Evolutionary conservation across 1,140 invertebrate genomes (phyloP).

Genomic region (Goniozus legneri): DNA sequence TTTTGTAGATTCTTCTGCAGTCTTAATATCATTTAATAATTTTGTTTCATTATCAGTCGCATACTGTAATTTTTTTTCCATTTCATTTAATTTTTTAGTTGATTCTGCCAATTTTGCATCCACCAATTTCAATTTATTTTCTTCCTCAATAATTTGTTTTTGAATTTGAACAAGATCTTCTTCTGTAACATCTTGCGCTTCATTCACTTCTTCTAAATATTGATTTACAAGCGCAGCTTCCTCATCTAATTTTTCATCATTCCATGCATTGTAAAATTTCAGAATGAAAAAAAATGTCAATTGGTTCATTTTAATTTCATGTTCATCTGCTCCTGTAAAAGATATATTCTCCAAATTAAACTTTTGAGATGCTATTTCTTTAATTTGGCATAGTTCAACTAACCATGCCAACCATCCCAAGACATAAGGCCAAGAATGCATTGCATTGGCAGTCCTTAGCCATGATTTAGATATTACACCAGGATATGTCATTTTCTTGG

Average conservation of each 20-base stretch:
- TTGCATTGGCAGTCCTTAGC: conserved; percentile 59
- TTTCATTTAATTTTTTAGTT: conserved; percentile 16
- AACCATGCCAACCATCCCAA: conserved; percentile 58
- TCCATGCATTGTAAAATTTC: conserved; percentile 33
- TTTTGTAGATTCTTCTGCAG: conserved; percentile 20
- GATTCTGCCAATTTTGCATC: conserved; percentile 16
- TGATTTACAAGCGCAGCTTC: conserved; percentile 26
- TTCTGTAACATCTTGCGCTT: conserved; percentile 20
- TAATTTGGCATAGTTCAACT: conserved; percentile 46
- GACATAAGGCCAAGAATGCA: conserved; percentile 58
- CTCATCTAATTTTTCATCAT: conserved; percentile 33
- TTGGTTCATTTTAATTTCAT: conserved; percentile 19
- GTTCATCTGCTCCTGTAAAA: conserved; percentile 20
- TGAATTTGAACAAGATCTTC: conserved; percentile 11
- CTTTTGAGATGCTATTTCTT: conserved; percentile 24
- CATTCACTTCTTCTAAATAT: conserved; percentile 26
- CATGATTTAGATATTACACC: conserved; percentile 58
- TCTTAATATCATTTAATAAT: conserved; percentile 12
- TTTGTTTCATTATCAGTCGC: conserved; percentile 16
- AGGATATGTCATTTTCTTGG: conserved; percentile 57
- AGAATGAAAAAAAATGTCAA: conserved; percentile 26
- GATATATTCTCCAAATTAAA: conserved; percentile 31
- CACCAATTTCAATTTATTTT: conserved; percentile 11
- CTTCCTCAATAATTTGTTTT: conserved; percentile 17
- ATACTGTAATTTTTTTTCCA: conserved; percentile 11